Base-by-base conservation (phyloP, 2,888 invertebrate species). In the Shargacucullia verbasci region DNA sequence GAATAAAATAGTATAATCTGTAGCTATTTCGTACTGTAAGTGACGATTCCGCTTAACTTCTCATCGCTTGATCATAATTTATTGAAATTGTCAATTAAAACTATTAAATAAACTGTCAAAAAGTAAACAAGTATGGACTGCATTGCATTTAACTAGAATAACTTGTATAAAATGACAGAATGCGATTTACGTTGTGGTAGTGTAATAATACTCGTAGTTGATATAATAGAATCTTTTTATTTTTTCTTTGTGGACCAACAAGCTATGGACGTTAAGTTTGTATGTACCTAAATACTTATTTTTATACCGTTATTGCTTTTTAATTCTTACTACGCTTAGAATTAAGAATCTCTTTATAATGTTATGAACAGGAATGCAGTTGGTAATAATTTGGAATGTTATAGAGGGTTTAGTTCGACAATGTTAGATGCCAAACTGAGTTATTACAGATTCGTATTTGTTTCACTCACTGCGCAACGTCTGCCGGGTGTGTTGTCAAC, bases 181-280 rank as follows among this genome's bases (percentile, higher is more conserved):
- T 27, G 38, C 14, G 27, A 27, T 27, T 58, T 55, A 57, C 12
- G 34, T 62, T 44, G 44, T 70, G 58, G 57, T 55, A 69, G 52
- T 53, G 8, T 65, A 59, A 59, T 58, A 34, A 34, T 55, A 62
- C 57, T 65, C 12, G 54, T 74, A 77, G 67, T 65, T 68, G 53
- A 49, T 65, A 62, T 45, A 61, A 63, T 63, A 66, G 54, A 67
- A 58, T 53, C 1, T 67, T 66, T 60, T 59, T 13, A 66, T 70
- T 79, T 56, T 67, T 77, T 68, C 68, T 79, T 81, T 80, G 81
- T 79, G 83, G 83, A 83, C 83, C 83, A 83, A 83, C 76, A 76
- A 60, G 70, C 71, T 70, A 73, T 65, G 61, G 68, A 64, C 47
- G 66, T 78, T 79, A 77, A 74, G 73, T 79, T 79, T 79, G 66